Evolutionary conservation across 2,113 vertebrate species (phyloP).

Genomic region (Muntiacus muntjak): DNA sequence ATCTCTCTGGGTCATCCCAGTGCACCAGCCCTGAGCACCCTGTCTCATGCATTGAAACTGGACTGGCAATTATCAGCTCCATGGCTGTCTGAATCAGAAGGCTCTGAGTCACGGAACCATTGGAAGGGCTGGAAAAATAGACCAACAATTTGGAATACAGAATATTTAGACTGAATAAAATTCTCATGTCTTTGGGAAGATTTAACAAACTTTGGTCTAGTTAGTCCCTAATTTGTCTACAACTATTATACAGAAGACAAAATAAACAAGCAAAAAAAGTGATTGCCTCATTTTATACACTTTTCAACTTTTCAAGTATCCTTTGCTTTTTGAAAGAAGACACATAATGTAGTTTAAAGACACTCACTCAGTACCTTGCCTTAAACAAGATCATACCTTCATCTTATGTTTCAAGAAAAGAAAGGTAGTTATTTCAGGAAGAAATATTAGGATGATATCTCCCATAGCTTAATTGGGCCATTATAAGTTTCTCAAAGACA

Average conservation of each 20-base stretch:
- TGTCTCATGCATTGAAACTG: no score
- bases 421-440: neutral
- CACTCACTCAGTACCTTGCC: neutral
- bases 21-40: no score
- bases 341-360: neutral
- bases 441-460: neutral
- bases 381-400: neutral
- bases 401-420: neutral
- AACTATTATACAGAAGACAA: neutral
- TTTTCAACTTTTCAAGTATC: neutral
- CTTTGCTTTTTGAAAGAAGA: neutral
- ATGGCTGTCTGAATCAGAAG: neutral
- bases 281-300: neutral
- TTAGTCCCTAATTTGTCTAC: neutral
- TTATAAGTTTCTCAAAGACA: neutral
- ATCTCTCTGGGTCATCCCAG: no score
- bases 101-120: neutral
- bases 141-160: neutral
- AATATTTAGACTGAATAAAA: neutral
- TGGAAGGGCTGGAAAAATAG: neutral
- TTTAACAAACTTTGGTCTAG: neutral
- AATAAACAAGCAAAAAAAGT: neutral
- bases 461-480: neutral
- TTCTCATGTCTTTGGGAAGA: neutral
- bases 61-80: neutral